Percentiles rank a stretch among this genome's conserved stretches.
Conservation (phyloP, 2,797 vertebrate species). For the Discoglossus pictus region DNA sequence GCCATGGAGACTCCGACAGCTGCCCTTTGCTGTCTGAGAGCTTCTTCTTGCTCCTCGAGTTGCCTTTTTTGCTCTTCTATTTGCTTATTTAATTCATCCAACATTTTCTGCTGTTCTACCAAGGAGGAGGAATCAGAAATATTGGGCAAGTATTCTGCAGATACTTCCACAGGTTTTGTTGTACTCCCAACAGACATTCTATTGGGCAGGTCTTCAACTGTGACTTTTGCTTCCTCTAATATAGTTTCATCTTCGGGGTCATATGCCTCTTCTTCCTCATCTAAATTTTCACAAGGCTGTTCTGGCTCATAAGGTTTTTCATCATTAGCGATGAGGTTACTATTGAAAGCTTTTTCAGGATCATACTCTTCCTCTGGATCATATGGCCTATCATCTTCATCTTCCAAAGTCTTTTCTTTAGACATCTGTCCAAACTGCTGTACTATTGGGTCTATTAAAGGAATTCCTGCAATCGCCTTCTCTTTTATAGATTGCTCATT, state of each 20-base stretch:
- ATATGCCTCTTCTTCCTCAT: constrained; percentile 85
- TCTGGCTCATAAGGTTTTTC: constrained; percentile 58
- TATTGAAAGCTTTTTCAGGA: constrained; percentile 72
- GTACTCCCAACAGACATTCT: constrained; percentile 69
- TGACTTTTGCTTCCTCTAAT: constrained; percentile 86
- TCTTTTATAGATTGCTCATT: constrained; percentile 59
- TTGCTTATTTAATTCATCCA: constrained; percentile 95
- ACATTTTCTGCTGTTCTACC: constrained; percentile 90
- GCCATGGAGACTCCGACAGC: constrained; percentile 95
- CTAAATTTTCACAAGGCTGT: constrained; percentile 50
- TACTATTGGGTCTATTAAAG: constrained; percentile 88
- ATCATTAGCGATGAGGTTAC: constrained; percentile 51
- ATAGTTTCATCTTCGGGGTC: constrained; percentile 96
- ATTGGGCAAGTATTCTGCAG: constrained; percentile 55
- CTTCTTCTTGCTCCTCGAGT: constrained; percentile 92
- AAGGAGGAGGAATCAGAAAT: constrained; percentile 70
- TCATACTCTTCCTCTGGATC: constrained; percentile 95
- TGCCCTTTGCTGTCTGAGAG: constrained; percentile 88
- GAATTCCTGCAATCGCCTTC: constrained; percentile 56
- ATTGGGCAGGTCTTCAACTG: constrained; percentile 71
- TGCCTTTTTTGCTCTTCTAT: constrained; percentile 95
- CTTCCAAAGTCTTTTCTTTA: constrained; percentile 75
- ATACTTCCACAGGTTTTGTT: constrained; percentile 33
- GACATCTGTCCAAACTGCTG: constrained; percentile 88
- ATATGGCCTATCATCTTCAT: constrained; percentile 89